A percentile compares a stretch with the other conserved stretches of the same genome.
These are phyloP conservation scores for Okamejei kenojei DNA, from an alignment of 2,797 vertebrate species.

Conservation along the genomic window DNA sequence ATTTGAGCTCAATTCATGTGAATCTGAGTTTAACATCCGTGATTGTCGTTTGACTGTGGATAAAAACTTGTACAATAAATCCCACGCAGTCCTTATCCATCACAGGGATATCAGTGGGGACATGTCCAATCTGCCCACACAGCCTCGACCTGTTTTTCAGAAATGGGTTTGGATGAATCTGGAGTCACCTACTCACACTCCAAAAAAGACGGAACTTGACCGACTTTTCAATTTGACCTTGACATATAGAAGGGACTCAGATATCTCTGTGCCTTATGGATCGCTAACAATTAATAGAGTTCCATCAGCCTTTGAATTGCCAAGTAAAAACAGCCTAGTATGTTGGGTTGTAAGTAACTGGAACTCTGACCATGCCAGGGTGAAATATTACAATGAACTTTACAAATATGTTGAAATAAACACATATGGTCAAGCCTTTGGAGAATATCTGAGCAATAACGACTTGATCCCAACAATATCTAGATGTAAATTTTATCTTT, in stretches of 20 bases:
- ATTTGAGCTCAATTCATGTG: slow-evolving; percentile 81
- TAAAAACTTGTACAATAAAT: slow-evolving; percentile 82
- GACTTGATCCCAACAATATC: slow-evolving; percentile 88
- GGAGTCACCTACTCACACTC: slow-evolving; percentile 89
- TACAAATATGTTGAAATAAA: slow-evolving; percentile 93
- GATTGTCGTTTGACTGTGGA: slow-evolving; percentile 88
- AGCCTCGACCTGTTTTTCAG: slow-evolving; percentile 82
- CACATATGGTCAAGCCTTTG: slow-evolving; percentile 87
- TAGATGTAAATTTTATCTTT: slow-evolving; percentile 91
- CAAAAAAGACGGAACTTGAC: slow-evolving; percentile 82
- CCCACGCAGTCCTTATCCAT: slow-evolving; percentile 86
- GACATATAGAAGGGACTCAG: slow-evolving; percentile 90
- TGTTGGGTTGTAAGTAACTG: slow-evolving; percentile 99
- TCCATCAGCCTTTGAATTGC: slow-evolving; percentile 79
- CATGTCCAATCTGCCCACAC: slow-evolving; percentile 82
- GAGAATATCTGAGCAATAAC: slow-evolving; percentile 82
- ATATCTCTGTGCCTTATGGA: slow-evolving; percentile 95
- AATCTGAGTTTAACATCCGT: slow-evolving; percentile 81
- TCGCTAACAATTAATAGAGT: slow-evolving; percentile 73
- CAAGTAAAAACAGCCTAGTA: slow-evolving; percentile 83
- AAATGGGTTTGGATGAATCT: slow-evolving; percentile 99
- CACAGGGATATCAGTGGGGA: slow-evolving; percentile 89
- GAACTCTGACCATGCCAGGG: slow-evolving; percentile 86
- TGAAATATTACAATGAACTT: slow-evolving; percentile 94
- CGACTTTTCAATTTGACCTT: slow-evolving; percentile 91